Evolutionary conservation across 2,113 vertebrate genomes (phyloP).

Genomic region (Atherinomorus stipes): DNA sequence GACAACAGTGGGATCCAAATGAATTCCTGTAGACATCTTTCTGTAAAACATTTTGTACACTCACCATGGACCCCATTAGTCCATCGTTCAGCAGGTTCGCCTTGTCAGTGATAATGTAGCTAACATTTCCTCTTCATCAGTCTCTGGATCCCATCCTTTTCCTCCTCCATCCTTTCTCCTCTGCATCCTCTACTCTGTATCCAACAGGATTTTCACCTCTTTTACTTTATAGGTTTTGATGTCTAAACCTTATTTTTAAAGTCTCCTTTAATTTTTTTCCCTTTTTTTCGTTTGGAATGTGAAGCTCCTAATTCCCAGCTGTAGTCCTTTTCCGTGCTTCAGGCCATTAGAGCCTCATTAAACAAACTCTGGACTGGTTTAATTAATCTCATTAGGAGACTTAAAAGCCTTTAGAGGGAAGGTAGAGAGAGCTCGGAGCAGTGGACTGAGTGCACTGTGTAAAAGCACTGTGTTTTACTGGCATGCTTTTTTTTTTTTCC

Average conservation of each 20-base stretch:
- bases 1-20: not conserved
- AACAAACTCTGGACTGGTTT: conserved; percentile 67
- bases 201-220: conserved; percentile 35
- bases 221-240: conserved; percentile 37
- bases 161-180: too few relatives aligned
- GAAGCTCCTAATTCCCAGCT: conserved; percentile 36
- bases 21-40: not conserved
- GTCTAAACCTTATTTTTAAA: conserved; percentile 37
- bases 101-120: not conserved
- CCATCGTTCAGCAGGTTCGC: not conserved
- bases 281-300: conserved; percentile 39
- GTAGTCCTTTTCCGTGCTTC: conserved; percentile 52
- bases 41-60: not conserved
- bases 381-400: conserved; percentile 78
- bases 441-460: conserved; percentile 12
- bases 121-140: not conserved
- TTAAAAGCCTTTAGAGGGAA: conserved; percentile 64
- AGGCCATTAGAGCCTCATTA: conserved; percentile 68
- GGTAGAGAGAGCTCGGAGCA: conserved; percentile 38
- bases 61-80: not conserved
- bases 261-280: conserved; percentile 7
- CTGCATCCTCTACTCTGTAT: conserved; percentile 2
- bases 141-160: not conserved
- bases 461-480: conserved; percentile 22
- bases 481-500: conserved; percentile 39